Percentiles rank a stretch among this genome's conserved stretches.
Evolutionary conservation across 2,113 vertebrate genomes (phyloP).

Genomic region (Catharus bicknelli): DNA sequence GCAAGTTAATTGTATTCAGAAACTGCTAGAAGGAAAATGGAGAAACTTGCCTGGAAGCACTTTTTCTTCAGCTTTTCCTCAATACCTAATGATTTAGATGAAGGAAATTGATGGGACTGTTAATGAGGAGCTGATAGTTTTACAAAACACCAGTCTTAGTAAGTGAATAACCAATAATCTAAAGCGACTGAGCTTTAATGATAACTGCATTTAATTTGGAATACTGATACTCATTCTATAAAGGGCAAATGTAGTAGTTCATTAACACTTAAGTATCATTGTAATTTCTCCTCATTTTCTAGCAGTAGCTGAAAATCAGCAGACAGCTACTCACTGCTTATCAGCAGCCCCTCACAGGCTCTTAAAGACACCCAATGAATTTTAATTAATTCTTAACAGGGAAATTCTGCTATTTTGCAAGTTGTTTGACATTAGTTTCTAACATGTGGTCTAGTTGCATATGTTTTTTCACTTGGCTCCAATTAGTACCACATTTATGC

Average conservation of each 20-base stretch:
- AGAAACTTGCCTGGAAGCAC: background rate
- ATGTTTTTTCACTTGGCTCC: constrained; percentile 41
- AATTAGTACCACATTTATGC: constrained; percentile 21
- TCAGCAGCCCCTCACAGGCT: background rate
- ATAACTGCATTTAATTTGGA: background rate
- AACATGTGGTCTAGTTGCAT: background rate
- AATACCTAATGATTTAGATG: background rate
- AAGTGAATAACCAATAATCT: background rate
- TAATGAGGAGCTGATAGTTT: background rate
- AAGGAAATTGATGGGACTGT: background rate
- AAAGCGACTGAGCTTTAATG: background rate
- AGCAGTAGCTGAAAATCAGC: background rate
- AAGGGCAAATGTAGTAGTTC: background rate
- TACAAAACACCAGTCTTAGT: background rate
- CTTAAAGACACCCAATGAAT: background rate
- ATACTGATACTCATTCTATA: background rate
- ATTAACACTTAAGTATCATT: background rate
- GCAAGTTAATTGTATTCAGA: background rate
- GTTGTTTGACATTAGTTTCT: constrained; percentile 4
- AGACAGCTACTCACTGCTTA: background rate
- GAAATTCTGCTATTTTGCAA: constrained; percentile 9
- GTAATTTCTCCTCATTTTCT: background rate
- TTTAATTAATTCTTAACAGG: constrained; percentile 10
- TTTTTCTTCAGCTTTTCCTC: background rate
- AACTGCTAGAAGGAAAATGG: background rate